Base-by-base conservation (phyloP, 92 coral and sea anemone species). In the Pocillopora meandrina region DNA sequence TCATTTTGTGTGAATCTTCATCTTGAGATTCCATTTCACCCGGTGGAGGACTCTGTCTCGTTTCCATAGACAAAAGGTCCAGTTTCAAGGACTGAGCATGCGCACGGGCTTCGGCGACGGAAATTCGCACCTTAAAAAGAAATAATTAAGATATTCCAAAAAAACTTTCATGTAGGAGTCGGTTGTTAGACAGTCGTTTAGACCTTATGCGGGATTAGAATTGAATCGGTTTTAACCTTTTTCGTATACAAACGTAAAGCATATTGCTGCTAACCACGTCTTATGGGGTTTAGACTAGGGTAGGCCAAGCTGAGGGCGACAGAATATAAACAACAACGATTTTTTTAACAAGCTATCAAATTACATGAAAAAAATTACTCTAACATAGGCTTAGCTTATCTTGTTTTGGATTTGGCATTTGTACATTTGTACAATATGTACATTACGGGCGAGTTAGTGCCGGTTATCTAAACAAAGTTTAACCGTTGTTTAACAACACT, bases 41-140 rank as follows among this genome's bases (percentile, higher is more conserved):
- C 18, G 73, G 80, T 19, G 98, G 88, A 15, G 95, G 93, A 80
- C 83, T 84, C 75, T 87, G 89, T 26, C 90, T 69, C 73, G 95
- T 92, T 2, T 77, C 81, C 83, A 94, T 36, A 73, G 98, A 92
- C 61, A 82, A 77, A 9, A 92, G 93, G 60, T 89, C 90, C 87
- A 94, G 73, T 72, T 66, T 89, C 80, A 94, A 60, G 2, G 92
- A 92, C 82, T 92, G 98, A 14, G 92, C 83, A 81, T 94, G 98
- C 12, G 95, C 92, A 71, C 94, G 89, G 52, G 94, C 90, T 67
- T 87, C 82, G 16, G 66, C 52, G 63, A 92, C 93, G 65, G 88
- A 65, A 47, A 93, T 86, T 77, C 82, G 80, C 26, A 93, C 96
- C 95, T 92, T 34, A 35, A 79, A 64, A n/a, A 33, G 12, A 83